Base-by-base conservation (phyloP, 2,113 vertebrate genomes). In the Oreochromis tanganicae region DNA sequence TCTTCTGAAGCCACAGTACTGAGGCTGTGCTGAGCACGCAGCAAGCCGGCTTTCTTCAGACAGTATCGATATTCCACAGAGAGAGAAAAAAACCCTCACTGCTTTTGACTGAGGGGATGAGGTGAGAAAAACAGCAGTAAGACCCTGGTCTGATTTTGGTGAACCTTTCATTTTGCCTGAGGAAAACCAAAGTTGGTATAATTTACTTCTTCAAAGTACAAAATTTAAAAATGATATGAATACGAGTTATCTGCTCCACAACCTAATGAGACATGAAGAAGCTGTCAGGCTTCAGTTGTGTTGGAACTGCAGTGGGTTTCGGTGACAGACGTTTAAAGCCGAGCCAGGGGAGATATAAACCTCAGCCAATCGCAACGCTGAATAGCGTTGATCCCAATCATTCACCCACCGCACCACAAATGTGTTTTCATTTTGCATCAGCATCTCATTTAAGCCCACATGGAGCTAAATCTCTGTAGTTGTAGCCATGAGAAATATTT, bases 41-140 rank as follows among this genome's bases (percentile, higher is more conserved):
- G 71, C 27, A 78, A 78, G 1, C 88, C 32, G 81, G 61, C 87
- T 89, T 66, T 86, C 54, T 88, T 84, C 85, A 92, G 93, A 92
- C 91, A 27, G 71, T 86, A 90, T 94, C 55, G 54, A 93, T 91
- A 92, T 93, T 89, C 87, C 57, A 5, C 27, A 4, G 56, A 80
- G 93, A 89, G 93, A 85, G 66, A 66, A 38, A 66, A 66, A 66
- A 38, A 38, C 34, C 10, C 0, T 86, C 55, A 11, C 68, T 66
- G 81, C 78, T 82, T 90, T 83, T 93, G 94, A 95, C 85, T 86
- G 87, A 94, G 84, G 56, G 88, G 81, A 89, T 87, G 52, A 82
- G 78, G 73, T 80, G 83, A 94, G 87, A 93, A 48, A 95, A 95
- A 11, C 89, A 93, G 91, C 91, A 83, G 27, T 12, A 24, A 21